Evolutionary conservation across 2,888 invertebrate genomes (phyloP), one percentile per base, ranked within the genome.

Genomic region (Lithodes maja): DNA sequence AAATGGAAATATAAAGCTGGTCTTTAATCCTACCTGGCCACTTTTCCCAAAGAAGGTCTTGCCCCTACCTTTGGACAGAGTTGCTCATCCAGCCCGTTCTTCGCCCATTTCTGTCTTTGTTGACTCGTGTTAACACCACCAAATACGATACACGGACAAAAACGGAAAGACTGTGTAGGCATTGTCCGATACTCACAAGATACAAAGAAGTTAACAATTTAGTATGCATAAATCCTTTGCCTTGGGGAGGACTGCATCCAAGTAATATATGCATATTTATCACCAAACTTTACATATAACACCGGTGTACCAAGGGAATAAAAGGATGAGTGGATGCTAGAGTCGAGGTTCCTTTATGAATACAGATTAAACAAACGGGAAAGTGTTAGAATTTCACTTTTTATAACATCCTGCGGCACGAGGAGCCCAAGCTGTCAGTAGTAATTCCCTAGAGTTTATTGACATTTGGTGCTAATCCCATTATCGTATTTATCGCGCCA

Each of bases 31-130:
- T 61, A 88, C 81, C 2, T 84, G 88, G 88, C 68, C 74, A 85
- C 88, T 85, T 80, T 17, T 54, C 68, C 33, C 80, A 84, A 85
- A 80, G 85, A 81, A 81, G 88, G 80, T 84, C 75, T 81, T 81
- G 71, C 84, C 85, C 88, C 81, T 81, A 78, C 74, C 80, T 84
- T 84, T 84, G 84, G 88, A 53, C 80, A 80, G 84, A 87, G 87
- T 83, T 69, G 88, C 88, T 88, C 88, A 84, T 84, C 86, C 81
- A 80, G 71, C 74, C 77, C 77, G 83, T 61, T 83, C 85, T 55
- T 77, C 85, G 88, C 61, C 88, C 88, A 88, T 85, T 88, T 88
- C 88, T 88, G 88, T 88, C 88, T 80, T 84, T 84, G 85, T 75
- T 88, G 88, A 71, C 82, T 81, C 75, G 78, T 17, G 71, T 78